phyloP scores from a whole-genome alignment of 2,113 vertebrate species.

The Myotis davidii region DNA sequence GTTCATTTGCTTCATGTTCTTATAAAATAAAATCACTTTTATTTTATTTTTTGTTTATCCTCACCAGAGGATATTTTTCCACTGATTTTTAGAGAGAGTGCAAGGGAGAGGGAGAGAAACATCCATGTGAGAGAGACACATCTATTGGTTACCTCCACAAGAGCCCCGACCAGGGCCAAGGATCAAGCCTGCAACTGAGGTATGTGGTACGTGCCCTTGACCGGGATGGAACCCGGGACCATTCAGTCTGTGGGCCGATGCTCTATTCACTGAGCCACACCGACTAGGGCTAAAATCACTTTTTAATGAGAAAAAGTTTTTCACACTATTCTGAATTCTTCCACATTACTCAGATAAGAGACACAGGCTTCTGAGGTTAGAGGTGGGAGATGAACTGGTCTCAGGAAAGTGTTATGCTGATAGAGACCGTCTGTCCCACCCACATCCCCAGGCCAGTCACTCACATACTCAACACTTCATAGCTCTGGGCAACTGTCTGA shows the following conservation, averaged over 20 bases:
- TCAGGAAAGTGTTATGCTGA: not conserved
- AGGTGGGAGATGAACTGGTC: not conserved
- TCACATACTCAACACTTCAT: not conserved
- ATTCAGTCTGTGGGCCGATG: too few relatives aligned
- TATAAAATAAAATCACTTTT: not conserved
- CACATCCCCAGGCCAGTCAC: not conserved
- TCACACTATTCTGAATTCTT: not conserved
- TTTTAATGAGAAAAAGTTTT: not conserved
- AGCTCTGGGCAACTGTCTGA: slow-evolving; percentile 24
- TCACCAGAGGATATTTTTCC: too few relatives aligned
- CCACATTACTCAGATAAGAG: not conserved
- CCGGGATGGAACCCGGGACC: too few relatives aligned
- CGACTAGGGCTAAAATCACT: not conserved
- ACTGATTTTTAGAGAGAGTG: too few relatives aligned
- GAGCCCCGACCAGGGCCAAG: too few relatives aligned
- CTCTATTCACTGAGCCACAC: too few relatives aligned
- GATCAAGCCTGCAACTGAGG: too few relatives aligned
- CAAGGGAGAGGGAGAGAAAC: too few relatives aligned
- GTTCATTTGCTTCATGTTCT: not conserved
- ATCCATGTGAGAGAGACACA: too few relatives aligned
- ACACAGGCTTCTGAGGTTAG: not conserved
- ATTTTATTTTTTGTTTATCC: too few relatives aligned
- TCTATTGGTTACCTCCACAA: too few relatives aligned
- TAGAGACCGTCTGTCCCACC: not conserved
- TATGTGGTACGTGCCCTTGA: too few relatives aligned